Evolutionary conservation across 2,888 invertebrate genomes (phyloP).

Genomic region (Latrodectus hesperus): DNA sequence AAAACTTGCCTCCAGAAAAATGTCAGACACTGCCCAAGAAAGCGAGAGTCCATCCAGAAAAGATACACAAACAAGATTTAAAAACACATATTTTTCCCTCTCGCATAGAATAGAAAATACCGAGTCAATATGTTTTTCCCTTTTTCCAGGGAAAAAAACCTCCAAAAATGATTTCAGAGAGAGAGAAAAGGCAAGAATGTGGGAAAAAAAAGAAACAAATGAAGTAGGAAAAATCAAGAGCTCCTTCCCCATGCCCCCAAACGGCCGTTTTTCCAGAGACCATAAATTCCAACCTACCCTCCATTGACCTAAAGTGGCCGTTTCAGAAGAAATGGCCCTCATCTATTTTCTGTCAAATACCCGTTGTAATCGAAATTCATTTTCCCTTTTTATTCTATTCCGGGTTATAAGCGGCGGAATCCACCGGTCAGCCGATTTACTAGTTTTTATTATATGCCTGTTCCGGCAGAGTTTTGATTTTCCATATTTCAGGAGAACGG

Average conservation of each 20-base stretch:
- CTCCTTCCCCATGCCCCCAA: not conserved
- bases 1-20: too few relatives aligned
- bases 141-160: not conserved
- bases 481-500: slow-evolving; percentile 18
- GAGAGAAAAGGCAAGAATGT: not conserved
- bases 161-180: not conserved
- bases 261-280: not conserved
- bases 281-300: slow-evolving; percentile 34
- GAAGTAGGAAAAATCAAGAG: slow-evolving; percentile 43
- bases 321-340: slow-evolving; percentile 33
- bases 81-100: too few relatives aligned
- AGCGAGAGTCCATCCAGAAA: too few relatives aligned
- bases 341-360: slow-evolving; percentile 46
- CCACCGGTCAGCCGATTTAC: not conserved
- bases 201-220: slow-evolving; percentile 16
- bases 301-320: slow-evolving; percentile 43
- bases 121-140: too few relatives aligned
- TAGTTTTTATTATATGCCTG: not conserved
- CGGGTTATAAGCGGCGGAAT: slow-evolving; percentile 6
- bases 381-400: slow-evolving; percentile 31
- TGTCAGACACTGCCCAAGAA: too few relatives aligned
- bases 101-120: too few relatives aligned
- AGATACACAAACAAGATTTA: too few relatives aligned
- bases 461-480: not conserved
- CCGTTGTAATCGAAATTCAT: slow-evolving; percentile 48